Evolutionary conservation across 1,140 invertebrate species (phyloP), one percentile per base, ranked within the genome.

Genomic region (Drosophila tsacasi): DNA sequence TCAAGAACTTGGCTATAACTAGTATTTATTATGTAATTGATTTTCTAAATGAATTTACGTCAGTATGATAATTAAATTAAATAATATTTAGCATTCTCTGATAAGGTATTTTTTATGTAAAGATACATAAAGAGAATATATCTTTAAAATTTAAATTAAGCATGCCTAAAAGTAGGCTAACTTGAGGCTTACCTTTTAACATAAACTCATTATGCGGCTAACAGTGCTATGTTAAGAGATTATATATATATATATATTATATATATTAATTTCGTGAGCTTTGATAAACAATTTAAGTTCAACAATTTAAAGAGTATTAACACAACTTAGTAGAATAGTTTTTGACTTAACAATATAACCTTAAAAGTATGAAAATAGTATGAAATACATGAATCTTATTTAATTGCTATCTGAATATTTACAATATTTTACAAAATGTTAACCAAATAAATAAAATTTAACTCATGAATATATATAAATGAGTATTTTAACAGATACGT

Each of bases 111-210:
- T 35, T 37, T 6, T 19, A 23, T 37, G 21, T 17, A 37, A 23
- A 46, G 3, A 21, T 6, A 21, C 10, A 6, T 21, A 13, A 21
- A 7, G 19, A 13, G 5, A 25, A 9, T 17, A 25, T 0, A 7
- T 37, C 8, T 6, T 39, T 42, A 13, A 15, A 35, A 19, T 42
- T 10, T 15, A 7, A 37, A 19, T 19, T 10, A n/a, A n/a, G 5
- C 6, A 5, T 32, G 46, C 67, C 69, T 30, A 61, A 73, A 73
- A 73, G 69, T 73, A 73, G 50, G 69, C 69, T 30, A 44, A 27
- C 0, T 0, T 40, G 19, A 17, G n/a, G 7, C 2, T n/a, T 23
- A 5, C 7, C 1, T 12, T 1, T 42, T 52, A 27, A 52, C 62
- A 66, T 35, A 6, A 17, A n/a, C 21, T 37, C 25, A 44, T 66